Conservation (phyloP, 2,888 invertebrate genomes). For the Baronia brevicornis region DNA sequence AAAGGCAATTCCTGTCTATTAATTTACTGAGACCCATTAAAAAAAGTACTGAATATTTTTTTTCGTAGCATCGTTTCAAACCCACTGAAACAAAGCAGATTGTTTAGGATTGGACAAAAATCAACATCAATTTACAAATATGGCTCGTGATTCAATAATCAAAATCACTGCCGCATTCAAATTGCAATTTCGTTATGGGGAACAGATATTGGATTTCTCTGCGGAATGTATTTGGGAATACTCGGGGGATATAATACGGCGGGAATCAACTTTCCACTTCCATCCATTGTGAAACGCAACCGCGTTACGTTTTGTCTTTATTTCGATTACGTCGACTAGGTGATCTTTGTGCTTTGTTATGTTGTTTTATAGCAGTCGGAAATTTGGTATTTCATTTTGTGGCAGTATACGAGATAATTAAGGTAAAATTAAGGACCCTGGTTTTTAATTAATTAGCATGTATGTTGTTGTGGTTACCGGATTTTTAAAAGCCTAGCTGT, state of each 20-base stretch:
- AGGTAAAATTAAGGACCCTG: no score
- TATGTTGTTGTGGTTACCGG: no score
- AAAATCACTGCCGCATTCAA: constrained; percentile 61
- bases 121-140: constrained; percentile 39
- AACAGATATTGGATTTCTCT: constrained; percentile 57
- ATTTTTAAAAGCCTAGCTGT: no score
- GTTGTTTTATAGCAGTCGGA: no score
- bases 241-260: constrained; percentile 47
- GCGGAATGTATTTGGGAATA: constrained; percentile 45
- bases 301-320: constrained; percentile 24
- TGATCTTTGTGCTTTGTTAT: no score
- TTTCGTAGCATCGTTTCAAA: no score
- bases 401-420: no score
- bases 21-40: no score
- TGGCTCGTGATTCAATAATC: constrained; percentile 56
- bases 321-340: constrained; percentile 23
- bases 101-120: constrained; percentile 20
- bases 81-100: constrained; percentile 10
- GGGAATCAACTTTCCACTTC: constrained; percentile 49
- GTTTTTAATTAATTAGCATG: no score
- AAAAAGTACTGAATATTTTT: constrained; percentile 2
- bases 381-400: no score
- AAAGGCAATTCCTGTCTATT: no score
- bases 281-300: constrained; percentile 27
- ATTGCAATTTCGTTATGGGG: constrained; percentile 65